Conservation (phyloP, 2,797 vertebrate species). For the Propithecus deckenii region DNA sequence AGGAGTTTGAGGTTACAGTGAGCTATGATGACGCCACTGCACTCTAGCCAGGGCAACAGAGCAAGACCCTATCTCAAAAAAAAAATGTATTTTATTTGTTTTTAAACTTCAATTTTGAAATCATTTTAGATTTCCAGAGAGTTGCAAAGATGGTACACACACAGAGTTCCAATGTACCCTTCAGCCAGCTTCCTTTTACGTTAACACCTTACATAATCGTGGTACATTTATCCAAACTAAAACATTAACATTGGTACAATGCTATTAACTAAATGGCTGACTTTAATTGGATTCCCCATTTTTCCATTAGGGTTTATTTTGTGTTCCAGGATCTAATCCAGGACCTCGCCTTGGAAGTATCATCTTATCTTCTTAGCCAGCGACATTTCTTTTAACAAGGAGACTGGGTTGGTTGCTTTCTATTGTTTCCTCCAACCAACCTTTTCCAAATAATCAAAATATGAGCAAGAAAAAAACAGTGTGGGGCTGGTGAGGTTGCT, state of each 20-base stretch:
- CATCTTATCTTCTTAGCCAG: background rate
- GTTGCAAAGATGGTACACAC: background rate
- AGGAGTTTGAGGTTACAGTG: too few relatives aligned
- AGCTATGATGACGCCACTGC: too few relatives aligned
- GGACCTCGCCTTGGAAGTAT: background rate
- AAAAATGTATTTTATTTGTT: background rate
- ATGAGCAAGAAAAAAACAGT: background rate
- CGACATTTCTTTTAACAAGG: background rate
- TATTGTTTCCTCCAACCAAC: background rate
- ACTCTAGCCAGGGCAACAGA: too few relatives aligned
- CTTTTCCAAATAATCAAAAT: slow-evolving; percentile 16
- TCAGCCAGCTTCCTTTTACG: background rate
- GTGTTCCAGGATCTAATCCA: background rate
- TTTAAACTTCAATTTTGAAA: slow-evolving; percentile 24
- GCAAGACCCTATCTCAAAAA: background rate
- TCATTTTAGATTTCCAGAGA: slow-evolving; percentile 20
- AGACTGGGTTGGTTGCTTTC: background rate
- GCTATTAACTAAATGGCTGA: background rate
- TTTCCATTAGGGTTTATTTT: background rate
- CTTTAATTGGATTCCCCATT: background rate
- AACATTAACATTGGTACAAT: background rate
- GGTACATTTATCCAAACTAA: background rate
- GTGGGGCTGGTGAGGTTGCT: too few relatives aligned
- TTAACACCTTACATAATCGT: background rate
- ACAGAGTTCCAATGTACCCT: background rate